A percentile compares a stretch with the other conserved stretches of the same genome.
These are phyloP conservation scores for Machimus rusticus DNA, from an alignment of 2,888 invertebrate species.

Conservation along the genomic window DNA sequence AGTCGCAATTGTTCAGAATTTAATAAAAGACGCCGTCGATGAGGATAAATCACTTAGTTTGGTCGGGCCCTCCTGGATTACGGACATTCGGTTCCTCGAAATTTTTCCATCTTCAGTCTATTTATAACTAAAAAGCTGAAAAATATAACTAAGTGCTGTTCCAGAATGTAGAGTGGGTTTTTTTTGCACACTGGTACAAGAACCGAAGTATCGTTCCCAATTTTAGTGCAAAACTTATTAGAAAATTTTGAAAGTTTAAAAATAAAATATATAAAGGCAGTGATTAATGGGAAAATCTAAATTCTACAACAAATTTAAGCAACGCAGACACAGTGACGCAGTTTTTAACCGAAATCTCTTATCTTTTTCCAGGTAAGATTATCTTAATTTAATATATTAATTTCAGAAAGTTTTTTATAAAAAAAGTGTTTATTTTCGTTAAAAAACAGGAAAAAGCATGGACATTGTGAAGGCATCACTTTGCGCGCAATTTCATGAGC, in stretches of 20 bases:
- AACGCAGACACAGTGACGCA: neutral
- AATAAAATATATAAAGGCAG: neutral
- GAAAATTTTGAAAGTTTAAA: neutral
- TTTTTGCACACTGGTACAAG: neutral
- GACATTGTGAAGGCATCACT: constrained; percentile 1
- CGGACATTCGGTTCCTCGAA: constrained; percentile 17
- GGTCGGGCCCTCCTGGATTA: constrained; percentile 30
- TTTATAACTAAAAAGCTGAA: neutral
- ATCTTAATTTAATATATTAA: neutral
- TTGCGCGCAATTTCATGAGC: constrained; percentile 18
- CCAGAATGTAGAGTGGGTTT: constrained; percentile 6
- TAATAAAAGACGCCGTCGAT: constrained; percentile 12
- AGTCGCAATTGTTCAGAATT: neutral
- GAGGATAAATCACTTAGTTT: constrained; percentile 6
- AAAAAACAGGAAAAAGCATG: neutral
- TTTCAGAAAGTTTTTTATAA: neutral
- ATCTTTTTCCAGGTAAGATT: constrained; percentile 7
- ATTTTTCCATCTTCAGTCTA: neutral
- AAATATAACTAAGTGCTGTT: neutral
- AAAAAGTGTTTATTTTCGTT: neutral
- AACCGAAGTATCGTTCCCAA: neutral
- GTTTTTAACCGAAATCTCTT: neutral
- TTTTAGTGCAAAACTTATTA: neutral
- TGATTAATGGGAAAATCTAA: neutral
- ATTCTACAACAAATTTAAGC: neutral